Base-by-base conservation (phyloP, 2,888 invertebrate species). In the Trichogramma dendrolimi region DNA sequence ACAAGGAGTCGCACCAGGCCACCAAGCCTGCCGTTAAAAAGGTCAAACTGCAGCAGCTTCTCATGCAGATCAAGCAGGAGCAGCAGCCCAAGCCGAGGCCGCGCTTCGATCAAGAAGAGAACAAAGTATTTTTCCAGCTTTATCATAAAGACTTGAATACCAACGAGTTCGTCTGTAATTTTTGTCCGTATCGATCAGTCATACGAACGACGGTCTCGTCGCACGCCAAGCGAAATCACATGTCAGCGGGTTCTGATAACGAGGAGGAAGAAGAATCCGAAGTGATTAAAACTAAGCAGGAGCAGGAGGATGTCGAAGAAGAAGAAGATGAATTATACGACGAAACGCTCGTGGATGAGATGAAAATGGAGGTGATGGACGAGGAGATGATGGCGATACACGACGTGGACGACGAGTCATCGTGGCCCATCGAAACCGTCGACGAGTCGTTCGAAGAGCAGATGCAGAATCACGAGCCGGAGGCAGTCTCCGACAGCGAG, bases 81-180 rank as follows among this genome's bases (percentile, higher is more conserved):
- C 14, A 39, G 5, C 39, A n/a, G 5, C 7, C 27, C 4, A 7
- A 4, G 7, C 11, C 7, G 48, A 48, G 14, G 8, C 14, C 6
- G 48, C 1, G 27, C 27, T 27, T 27, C 27, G 27, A 27, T 27
- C 27, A 27, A 3, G 27, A 27, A 27, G 40, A 8, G 14, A n/a
- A 10, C n/a, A 42, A 11, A 5, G 53, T 57, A 4, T 39, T 39
- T 11, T 55, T 49, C 48, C 39, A 8, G 6, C 60, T 55, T 11
- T 62, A 60, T 6, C 43, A 41, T 7, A 59, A 50, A n/a, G 6
- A 38, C 4, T 27, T 27, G 27, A 50, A 52, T 0, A 52, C 5
- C 8, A 62, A 58, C 14, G 7, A 14, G 3, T 65, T 53, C 48
- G 42, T 50, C 7, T 65, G 65, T 39, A 56, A 50, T 46, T 46